Percentiles rank a stretch among this genome's conserved stretches.
Conservation (phyloP, 2,113 vertebrate species). For the Gobius niger region DNA sequence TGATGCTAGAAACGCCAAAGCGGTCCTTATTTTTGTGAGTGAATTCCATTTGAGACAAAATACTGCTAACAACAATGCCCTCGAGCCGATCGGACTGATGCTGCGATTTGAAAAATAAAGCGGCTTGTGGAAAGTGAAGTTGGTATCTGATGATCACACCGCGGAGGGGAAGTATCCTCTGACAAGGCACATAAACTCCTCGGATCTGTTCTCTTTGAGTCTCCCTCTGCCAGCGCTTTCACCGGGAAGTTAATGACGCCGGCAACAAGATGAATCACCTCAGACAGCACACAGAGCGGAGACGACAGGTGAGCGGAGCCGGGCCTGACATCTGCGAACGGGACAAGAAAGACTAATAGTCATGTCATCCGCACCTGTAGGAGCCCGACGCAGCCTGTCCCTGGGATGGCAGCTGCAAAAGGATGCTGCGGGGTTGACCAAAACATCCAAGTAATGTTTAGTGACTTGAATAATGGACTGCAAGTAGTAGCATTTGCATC, state of each 20-base stretch:
- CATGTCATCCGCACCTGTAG: constrained; percentile 76
- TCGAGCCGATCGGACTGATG: not conserved
- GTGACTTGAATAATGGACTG: constrained; percentile 35
- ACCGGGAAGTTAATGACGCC: constrained; percentile 89
- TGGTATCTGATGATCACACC: constrained; percentile 83
- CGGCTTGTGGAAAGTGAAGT: constrained; percentile 48
- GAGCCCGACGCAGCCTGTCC: constrained; percentile 73
- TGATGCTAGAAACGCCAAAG: not conserved
- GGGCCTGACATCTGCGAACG: constrained; percentile 84
- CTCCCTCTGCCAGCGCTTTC: constrained; percentile 88
- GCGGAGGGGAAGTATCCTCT: constrained; percentile 77
- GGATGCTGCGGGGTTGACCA: constrained; percentile 50
- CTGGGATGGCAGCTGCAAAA: constrained; percentile 52
- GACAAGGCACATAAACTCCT: constrained; percentile 84
- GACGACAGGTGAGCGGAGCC: constrained; percentile 83
- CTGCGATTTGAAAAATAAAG: constrained; percentile 16
- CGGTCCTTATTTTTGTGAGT: not conserved
- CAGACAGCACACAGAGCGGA: constrained; percentile 88
- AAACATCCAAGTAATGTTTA: constrained; percentile 41
- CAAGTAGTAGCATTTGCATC: constrained; percentile 7
- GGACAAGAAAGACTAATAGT: constrained; percentile 78
- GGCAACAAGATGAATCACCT: constrained; percentile 97
- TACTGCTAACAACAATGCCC: not conserved
- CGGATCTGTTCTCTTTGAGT: constrained; percentile 78
- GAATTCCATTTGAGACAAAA: not conserved